These are phyloP conservation scores for Gymnothorax reevesii DNA, from an alignment of 2,797 vertebrate genomes.

Conservation along the genomic window DNA sequence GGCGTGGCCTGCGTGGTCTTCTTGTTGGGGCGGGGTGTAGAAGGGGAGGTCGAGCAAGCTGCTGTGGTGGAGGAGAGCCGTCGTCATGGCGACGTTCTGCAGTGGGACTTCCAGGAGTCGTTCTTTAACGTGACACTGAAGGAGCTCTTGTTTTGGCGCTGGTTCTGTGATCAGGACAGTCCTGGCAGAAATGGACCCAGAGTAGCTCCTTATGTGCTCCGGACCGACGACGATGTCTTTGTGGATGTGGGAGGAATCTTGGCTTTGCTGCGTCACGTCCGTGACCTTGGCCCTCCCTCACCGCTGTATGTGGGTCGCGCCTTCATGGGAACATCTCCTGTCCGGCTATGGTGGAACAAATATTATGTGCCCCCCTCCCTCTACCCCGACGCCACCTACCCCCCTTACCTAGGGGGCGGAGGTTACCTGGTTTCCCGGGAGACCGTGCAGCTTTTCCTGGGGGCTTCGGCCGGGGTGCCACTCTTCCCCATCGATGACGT, in stretches of 20 bases:
- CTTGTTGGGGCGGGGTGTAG: conserved; percentile 31
- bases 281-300: background rate
- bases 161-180: conserved; percentile 31
- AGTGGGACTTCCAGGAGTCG: conserved; percentile 43
- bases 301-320: conserved; percentile 37
- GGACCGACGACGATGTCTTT: conserved; percentile 43
- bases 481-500: conserved; percentile 48
- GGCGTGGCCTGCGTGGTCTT: conserved; percentile 31
- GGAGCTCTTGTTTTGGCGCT: conserved; percentile 43
- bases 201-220: conserved; percentile 22
- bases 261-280: background rate
- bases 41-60: background rate
- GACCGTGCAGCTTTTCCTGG: conserved; percentile 29
- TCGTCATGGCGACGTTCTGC: conserved; percentile 35
- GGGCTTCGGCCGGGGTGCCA: conserved; percentile 21
- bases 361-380: conserved; percentile 42
- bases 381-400: conserved; percentile 29
- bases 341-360: conserved; percentile 30
- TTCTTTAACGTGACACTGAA: conserved; percentile 48
- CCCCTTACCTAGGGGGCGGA: conserved; percentile 42
- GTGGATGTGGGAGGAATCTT: conserved; percentile 31
- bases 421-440: conserved; percentile 41
- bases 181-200: no score
- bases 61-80: conserved; percentile 32
- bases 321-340: conserved; percentile 27